Conservation (phyloP, 2,888 invertebrate species). For the Amiota communis region DNA sequence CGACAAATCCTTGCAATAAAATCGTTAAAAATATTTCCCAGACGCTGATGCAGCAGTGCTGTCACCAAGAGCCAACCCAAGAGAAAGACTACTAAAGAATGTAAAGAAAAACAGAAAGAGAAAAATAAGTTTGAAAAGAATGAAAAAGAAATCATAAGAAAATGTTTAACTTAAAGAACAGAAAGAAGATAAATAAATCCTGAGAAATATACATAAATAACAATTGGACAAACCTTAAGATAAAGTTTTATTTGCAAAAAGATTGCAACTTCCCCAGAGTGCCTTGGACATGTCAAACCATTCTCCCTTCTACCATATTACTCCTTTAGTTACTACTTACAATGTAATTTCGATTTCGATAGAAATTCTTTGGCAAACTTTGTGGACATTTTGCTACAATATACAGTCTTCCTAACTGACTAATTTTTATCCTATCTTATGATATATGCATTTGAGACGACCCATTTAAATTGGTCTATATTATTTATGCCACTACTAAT, state of each 20-base stretch:
- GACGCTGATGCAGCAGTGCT: background rate
- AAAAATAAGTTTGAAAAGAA: background rate
- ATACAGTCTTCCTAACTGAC: no score
- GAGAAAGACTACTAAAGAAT: background rate
- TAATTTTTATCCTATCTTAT: background rate
- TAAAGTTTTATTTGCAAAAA: constrained; percentile 22
- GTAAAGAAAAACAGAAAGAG: background rate
- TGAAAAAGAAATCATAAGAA: background rate
- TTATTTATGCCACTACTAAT: no score
- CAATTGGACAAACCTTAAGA: constrained; percentile 1
- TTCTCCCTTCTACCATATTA: no score
- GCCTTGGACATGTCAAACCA: no score
- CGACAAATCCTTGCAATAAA: constrained; percentile 12
- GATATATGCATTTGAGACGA: no score
- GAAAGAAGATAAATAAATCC: background rate
- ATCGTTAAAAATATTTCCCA: background rate
- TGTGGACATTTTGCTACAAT: constrained; percentile 8
- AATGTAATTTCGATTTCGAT: constrained; percentile 4
- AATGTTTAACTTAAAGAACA: background rate
- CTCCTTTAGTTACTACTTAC: no score
- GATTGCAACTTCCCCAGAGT: constrained; percentile 11
- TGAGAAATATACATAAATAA: constrained; percentile 14
- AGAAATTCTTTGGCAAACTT: constrained; percentile 10
- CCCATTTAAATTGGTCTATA: no score
- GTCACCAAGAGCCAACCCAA: background rate